A percentile compares a stretch with the other conserved stretches of the same genome.
phyloP scores from a whole-genome alignment of 53 echinoderm and acorn worm species.

The Holothuria scabra region DNA sequence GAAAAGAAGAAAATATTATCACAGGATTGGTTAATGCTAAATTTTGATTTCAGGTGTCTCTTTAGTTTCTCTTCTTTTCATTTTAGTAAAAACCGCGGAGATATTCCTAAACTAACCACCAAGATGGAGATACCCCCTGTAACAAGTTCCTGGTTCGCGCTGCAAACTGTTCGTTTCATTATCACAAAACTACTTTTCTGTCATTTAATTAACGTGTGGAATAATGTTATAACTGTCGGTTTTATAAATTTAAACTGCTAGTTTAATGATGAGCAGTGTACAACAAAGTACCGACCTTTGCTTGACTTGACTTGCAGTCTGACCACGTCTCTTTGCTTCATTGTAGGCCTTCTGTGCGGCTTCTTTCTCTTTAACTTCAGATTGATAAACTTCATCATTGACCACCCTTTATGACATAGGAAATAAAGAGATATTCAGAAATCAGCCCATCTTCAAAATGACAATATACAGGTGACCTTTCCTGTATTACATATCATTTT shows the following conservation, averaged over 20 bases:
- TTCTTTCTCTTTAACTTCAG: conserved; percentile 75
- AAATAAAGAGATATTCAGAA: background rate
- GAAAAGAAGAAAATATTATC: too few relatives aligned
- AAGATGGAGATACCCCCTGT: too few relatives aligned
- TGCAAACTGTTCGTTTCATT: too few relatives aligned
- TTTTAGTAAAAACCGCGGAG: too few relatives aligned
- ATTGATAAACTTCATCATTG: conserved; percentile 63
- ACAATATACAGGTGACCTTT: background rate
- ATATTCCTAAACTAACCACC: too few relatives aligned
- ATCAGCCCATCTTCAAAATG: background rate
- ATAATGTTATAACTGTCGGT: background rate
- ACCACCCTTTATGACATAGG: conserved; percentile 52
- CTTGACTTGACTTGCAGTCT: conserved; percentile 83
- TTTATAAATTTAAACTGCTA: background rate
- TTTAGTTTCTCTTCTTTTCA: too few relatives aligned
- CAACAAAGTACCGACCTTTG: conserved; percentile 6
- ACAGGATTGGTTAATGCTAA: too few relatives aligned
- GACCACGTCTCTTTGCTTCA: conserved; percentile 68
- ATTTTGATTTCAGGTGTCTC: too few relatives aligned
- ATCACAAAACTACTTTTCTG: too few relatives aligned
- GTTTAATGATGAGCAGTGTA: background rate
- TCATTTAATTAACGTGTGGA: too few relatives aligned
- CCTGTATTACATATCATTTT: too few relatives aligned
- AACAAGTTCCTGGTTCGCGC: too few relatives aligned
- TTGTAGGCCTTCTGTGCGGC: conserved; percentile 82